Evolutionary conservation across 2,888 invertebrate species (phyloP).

Genomic region (Microctonus brassicae): DNA sequence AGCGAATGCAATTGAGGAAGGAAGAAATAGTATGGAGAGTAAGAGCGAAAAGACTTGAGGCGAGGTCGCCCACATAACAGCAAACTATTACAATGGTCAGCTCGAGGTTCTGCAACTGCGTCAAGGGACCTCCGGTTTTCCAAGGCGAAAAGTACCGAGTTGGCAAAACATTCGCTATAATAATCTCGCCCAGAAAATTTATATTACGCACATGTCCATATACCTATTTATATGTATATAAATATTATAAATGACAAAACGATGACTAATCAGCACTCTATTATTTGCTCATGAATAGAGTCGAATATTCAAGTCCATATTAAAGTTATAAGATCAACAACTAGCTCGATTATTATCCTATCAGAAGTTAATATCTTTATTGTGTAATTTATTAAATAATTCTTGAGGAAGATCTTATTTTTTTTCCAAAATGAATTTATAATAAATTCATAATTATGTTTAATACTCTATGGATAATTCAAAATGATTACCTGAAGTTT

Average conservation of each 20-base stretch:
- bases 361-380: no score
- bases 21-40: background rate
- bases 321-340: no score
- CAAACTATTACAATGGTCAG: slow-evolving; percentile 16
- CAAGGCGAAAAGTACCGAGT: slow-evolving; percentile 46
- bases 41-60: background rate
- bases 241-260: background rate
- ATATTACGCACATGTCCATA: background rate
- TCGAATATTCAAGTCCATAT: no score
- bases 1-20: background rate
- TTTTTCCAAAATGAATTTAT: no score
- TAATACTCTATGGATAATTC: no score
- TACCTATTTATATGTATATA: background rate
- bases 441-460: no score
- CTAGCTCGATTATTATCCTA: no score
- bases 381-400: no score
- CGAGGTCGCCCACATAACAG: slow-evolving; percentile 12
- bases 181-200: background rate
- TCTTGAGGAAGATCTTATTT: no score
- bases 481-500: no score
- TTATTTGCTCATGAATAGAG: background rate
- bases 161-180: background rate
- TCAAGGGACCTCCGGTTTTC: slow-evolving; percentile 45
- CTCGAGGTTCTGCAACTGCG: slow-evolving; percentile 25
- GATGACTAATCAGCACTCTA: background rate